phyloP scores from a whole-genome alignment of 2,113 vertebrate species.

The Clupea harengus region DNA sequence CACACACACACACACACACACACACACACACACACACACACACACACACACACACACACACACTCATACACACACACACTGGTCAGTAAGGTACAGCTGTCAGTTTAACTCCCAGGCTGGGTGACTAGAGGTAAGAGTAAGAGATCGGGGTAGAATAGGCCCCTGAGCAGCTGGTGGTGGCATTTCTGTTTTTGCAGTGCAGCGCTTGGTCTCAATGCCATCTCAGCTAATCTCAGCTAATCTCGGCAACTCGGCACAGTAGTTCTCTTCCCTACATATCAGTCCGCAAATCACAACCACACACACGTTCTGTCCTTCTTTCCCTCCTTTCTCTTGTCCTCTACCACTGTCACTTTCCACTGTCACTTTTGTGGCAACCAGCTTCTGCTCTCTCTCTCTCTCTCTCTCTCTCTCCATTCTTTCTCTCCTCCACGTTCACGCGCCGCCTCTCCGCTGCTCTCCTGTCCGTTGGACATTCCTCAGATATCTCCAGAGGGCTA shows the following conservation, averaged over 20 bases:
- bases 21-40: too few relatives aligned
- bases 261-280: background rate
- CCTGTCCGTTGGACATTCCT: constrained; percentile 73
- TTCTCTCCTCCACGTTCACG: background rate
- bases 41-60: background rate
- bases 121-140: background rate
- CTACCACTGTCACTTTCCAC: background rate
- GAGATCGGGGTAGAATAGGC: too few relatives aligned
- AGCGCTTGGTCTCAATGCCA: background rate
- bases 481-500: constrained; percentile 57
- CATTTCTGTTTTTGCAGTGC: background rate
- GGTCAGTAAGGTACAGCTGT: background rate
- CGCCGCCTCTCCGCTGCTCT: constrained; percentile 28
- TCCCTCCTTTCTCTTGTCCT: background rate
- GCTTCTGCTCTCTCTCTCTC: background rate
- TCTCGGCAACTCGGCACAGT: background rate
- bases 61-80: background rate
- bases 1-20: too few relatives aligned
- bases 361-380: background rate
- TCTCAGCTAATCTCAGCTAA: background rate
- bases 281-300: background rate
- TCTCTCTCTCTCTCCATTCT: constrained; percentile 28
- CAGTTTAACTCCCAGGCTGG: background rate
- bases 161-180: background rate
- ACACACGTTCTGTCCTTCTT: background rate